A percentile compares a stretch with the other conserved stretches of the same genome.
Conservation (phyloP, 2,113 vertebrate genomes). For the Paracanthobrama guichenoti region DNA sequence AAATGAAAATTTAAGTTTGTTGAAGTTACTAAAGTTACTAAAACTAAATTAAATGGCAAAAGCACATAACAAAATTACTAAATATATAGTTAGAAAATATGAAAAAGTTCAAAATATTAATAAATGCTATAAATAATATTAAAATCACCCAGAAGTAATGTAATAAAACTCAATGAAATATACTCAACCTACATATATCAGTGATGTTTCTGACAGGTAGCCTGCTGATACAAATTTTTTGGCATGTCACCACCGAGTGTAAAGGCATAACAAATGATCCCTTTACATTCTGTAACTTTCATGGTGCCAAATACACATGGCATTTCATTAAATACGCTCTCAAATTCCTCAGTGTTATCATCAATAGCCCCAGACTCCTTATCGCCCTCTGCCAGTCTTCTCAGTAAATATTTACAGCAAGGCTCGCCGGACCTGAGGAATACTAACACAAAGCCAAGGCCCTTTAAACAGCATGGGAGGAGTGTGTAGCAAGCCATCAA, state of each 20-base stretch:
- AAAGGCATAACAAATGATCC: not conserved
- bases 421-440: slow-evolving; percentile 66
- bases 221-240: not conserved
- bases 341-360: slow-evolving; percentile 71
- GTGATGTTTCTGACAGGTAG: not conserved
- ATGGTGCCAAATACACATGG: slow-evolving; percentile 66
- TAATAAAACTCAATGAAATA: not conserved
- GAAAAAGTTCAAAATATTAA: not conserved
- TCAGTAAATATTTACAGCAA: slow-evolving; percentile 76
- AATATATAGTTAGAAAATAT: not conserved
- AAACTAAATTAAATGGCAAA: not conserved
- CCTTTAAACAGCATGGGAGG: slow-evolving; percentile 61
- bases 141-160: not conserved
- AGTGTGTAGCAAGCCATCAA: slow-evolving; percentile 61
- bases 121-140: not conserved
- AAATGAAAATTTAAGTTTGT: not conserved
- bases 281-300: slow-evolving; percentile 41
- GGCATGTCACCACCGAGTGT: not conserved
- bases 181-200: not conserved
- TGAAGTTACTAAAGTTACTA: not conserved
- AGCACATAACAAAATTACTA: not conserved
- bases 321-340: slow-evolving; percentile 71
- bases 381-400: slow-evolving; percentile 71
- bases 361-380: slow-evolving; percentile 71
- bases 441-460: slow-evolving; percentile 69